Base-by-base conservation (phyloP, 2,797 vertebrate genomes). In the Coracias cyanogaster region DNA sequence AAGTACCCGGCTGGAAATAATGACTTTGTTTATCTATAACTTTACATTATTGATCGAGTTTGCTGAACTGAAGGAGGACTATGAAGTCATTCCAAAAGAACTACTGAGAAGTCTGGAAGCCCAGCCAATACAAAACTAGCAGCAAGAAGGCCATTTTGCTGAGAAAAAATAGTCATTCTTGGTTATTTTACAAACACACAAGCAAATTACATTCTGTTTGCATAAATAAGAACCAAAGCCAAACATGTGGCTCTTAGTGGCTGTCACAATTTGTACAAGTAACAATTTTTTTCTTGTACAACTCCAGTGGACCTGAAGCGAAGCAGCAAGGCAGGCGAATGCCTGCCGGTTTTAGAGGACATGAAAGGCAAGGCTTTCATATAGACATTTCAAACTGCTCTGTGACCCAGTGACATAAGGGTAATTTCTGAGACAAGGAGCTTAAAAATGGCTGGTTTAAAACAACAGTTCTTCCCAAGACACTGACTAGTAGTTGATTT, bases 11-110 rank as follows among this genome's bases (percentile, higher is more conserved):
- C 80, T 82, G 76, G 73, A 92, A 96, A 90, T 77, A 94, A 96
- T 48, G 9, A 89, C 77, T 96, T 92, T 79, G 87, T 90, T 95
- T 95, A 90, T 95, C 90, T 93, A 11, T 86, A 96, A 93, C 35
- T 96, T 96, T 48, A 79, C 73, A 61, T 86, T 94, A 93, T 80
- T 90, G 93, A 96, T 73, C 67, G 6, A 7, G 54, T 93, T 93
- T 91, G 87, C 70, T 93, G 58, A 95, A 86, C 76, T 90, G 87
- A 94, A 86, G 49, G 64, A 87, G 17, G 74, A 79, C 58, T 88
- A 52, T 45, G 82, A 94, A 91, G 55, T 83, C 35, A 78, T 62
- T 95, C 28, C 54, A 62, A 94, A 87, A 83, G 39, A 86, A 73
- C 76, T 76, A 88, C 55, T 70, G 60, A 86, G 33, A 94, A 82